Conservation (phyloP, 2,113 vertebrate genomes). For the Penelope pileata region DNA sequence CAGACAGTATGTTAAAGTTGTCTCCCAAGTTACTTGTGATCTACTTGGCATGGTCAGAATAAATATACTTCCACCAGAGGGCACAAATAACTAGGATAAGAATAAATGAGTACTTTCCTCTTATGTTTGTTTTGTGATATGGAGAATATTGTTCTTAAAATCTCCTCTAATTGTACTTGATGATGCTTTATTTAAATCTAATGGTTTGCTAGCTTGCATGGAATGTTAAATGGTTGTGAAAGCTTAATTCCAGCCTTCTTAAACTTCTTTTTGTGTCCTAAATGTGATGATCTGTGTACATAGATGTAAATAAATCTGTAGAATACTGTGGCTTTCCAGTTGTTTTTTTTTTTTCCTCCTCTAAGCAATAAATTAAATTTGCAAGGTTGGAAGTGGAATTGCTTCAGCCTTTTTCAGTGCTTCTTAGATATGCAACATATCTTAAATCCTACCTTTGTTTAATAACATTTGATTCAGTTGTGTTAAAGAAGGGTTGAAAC, state of each 20-base stretch:
- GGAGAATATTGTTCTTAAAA: neutral
- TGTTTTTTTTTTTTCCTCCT: neutral
- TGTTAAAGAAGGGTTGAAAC: neutral
- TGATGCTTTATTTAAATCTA: neutral
- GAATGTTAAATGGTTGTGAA: neutral
- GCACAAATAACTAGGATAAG: slow-evolving; percentile 51
- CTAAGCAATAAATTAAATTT: neutral
- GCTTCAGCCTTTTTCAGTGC: neutral
- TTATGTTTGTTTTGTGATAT: neutral
- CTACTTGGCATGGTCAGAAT: neutral
- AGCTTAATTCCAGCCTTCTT: neutral
- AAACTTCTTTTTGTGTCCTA: neutral
- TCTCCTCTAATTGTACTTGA: neutral
- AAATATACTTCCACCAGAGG: slow-evolving; percentile 64
- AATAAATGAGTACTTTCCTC: neutral
- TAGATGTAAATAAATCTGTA: neutral
- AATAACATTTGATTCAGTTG: neutral
- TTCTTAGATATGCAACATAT: neutral
- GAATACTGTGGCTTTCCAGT: neutral
- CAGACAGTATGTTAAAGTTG: neutral
- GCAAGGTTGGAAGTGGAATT: neutral
- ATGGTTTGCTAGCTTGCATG: neutral
- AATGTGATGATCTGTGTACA: neutral
- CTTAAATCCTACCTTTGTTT: neutral
- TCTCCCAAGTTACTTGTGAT: neutral